Evolutionary conservation across 53 echinoderm and acorn worm species (phyloP), one percentile per base, ranked within the genome.

Genomic region (Mesocentrotus franciscanus): DNA sequence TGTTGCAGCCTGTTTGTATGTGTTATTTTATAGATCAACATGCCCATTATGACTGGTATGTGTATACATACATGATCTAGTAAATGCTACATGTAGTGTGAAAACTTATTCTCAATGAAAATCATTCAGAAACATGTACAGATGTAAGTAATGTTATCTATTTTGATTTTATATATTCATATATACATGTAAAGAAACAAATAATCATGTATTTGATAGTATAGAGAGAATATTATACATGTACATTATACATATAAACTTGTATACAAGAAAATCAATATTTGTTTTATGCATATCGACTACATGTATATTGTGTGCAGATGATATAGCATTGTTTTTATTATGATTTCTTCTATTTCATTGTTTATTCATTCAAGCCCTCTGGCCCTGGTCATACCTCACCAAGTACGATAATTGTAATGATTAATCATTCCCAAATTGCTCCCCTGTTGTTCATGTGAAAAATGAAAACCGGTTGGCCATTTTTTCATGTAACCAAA

Each of bases 201-300:
- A 76, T 75, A 71, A 42, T 76, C 78, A 93, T 93, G 93, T 93
- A 93, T 93, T 93, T 72, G 93, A 72, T 68, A 91, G 68, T 92
- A 92, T 24, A 92, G 29, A 81, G 39, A 42, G 24, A 35, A 91
- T 68, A 34, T 29, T 90, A 34, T 56, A 93, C 93, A 26, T 93
- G 13, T 78, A 49, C 56, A 93, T 76, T 56, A 71, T 71, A 76
- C 60, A 56, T 55, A 58, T 87, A 58, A n/a, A 22, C n/a, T 57
- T 87, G 20, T 36, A 87, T 87, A 57, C 87, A 87, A 87, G 87
- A 87, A n/a, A 64, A 58, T 42, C n/a, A 55, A 84, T 84, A 84
- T 84, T 87, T 87, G 87, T n/a, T 59, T 24, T 57, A 87, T 87
- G 85, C 56, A 79, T 14, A 26, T n/a, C 6, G 49, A 49, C 64